Evolutionary conservation across 2,888 invertebrate genomes (phyloP).

Genomic region (Beris morrisii): DNA sequence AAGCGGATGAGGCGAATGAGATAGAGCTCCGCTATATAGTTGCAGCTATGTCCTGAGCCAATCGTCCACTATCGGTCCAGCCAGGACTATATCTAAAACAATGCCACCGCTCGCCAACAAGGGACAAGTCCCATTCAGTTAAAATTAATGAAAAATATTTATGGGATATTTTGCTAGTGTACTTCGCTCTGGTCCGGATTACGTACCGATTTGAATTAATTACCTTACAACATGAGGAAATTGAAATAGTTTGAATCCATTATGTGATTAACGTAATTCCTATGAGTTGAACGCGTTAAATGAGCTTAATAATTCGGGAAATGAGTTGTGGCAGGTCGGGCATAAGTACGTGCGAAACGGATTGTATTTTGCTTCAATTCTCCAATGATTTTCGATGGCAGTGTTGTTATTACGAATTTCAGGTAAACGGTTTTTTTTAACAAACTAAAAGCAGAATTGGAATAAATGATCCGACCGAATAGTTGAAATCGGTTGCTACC

Average conservation of each 20-base stretch:
- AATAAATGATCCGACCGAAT: too few relatives aligned
- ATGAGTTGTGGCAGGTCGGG: slow-evolving; percentile 1
- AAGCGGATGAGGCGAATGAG: too few relatives aligned
- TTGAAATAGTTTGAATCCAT: slow-evolving; percentile 33
- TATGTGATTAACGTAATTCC: slow-evolving; percentile 32
- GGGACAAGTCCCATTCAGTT: neutral
- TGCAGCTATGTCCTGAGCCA: too few relatives aligned
- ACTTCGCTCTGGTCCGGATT: slow-evolving; percentile 13
- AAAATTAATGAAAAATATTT: slow-evolving; percentile 31
- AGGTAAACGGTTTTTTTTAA: too few relatives aligned
- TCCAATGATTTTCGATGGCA: too few relatives aligned
- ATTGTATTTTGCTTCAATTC: too few relatives aligned
- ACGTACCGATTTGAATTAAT: slow-evolving; percentile 30
- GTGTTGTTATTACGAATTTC: too few relatives aligned
- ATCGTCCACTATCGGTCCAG: neutral
- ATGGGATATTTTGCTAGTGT: slow-evolving; percentile 4
- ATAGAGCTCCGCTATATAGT: too few relatives aligned
- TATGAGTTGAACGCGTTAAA: slow-evolving; percentile 21
- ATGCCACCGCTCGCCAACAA: neutral
- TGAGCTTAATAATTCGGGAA: slow-evolving; percentile 24
- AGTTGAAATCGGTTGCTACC: too few relatives aligned
- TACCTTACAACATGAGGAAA: slow-evolving; percentile 24
- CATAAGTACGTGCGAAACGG: neutral
- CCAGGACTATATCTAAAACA: slow-evolving; percentile 4
- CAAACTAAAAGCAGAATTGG: too few relatives aligned